Base-by-base conservation (phyloP, 2,797 vertebrate genomes). In the Jordanella pulchra region DNA sequence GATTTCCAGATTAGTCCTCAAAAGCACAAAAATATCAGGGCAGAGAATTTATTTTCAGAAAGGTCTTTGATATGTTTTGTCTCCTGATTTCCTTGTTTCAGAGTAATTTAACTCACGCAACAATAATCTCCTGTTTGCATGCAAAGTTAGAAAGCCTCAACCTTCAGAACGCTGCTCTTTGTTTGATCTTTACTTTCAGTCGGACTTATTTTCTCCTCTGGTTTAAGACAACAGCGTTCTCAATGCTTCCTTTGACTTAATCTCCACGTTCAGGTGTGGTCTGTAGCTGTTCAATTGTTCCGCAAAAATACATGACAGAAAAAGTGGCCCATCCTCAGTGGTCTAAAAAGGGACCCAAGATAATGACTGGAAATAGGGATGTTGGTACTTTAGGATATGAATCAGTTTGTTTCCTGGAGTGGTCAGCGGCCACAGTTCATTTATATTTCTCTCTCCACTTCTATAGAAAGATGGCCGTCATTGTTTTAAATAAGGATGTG, bases 291-390 rank as follows among this genome's bases (percentile, higher is more conserved):
- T 75, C 56, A 50, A 1, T 25, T 63, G 65, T 80, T 67, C 13
- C 72, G 82, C 77, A 79, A 61, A 77, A 71, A 70, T 54, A 30
- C 55, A 75, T 44, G 72, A 72, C 67, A 78, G 42, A 78, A 72
- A 83, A 51, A 32, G 7, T 64, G 50, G 68, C 80, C 69, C 48
- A 39, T 87, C 63, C 73, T 81, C 77, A 73, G 28, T 45, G 58
- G 70, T 86, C 81, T 87, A 87, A 92, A 92, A 71, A 82, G 74
- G 72, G 83, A 87, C 86, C 87, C 88, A 90, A 95, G 95, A 95
- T 94, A 88, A 53, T 89, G 86, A 79, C 85, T 86, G 89, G 89
- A 83, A 86, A 91, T 87, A 76, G 88, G 87, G 89, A 94, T 90
- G 92, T 90, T 85, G 71, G 82, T 75, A 65, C 78, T 81, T 84